phyloP scores from a whole-genome alignment of 2,113 vertebrate genomes.

The Epinephelus moara region DNA sequence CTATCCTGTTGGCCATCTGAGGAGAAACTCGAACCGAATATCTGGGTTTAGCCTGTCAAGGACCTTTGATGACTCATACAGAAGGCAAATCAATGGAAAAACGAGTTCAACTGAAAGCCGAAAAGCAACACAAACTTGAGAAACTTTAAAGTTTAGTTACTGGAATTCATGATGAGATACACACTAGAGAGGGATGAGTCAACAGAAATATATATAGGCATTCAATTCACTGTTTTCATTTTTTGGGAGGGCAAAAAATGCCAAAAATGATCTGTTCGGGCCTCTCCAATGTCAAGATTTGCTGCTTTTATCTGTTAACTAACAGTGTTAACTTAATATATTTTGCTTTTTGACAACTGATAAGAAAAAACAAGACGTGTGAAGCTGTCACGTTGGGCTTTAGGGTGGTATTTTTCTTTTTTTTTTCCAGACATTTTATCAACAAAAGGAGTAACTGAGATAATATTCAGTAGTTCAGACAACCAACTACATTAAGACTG shows the following conservation, averaged over 20 bases:
- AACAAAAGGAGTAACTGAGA: neutral
- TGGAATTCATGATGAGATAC: neutral
- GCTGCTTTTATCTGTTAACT: neutral
- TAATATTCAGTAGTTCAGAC: no score
- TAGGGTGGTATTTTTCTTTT: neutral
- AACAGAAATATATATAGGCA: neutral
- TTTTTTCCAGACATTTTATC: neutral
- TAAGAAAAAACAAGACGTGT: neutral
- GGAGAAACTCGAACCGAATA: slow-evolving; percentile 96
- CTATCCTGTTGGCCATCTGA: slow-evolving; percentile 97
- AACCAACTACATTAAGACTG: neutral
- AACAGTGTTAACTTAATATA: neutral
- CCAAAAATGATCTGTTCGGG: neutral
- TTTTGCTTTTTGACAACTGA: neutral
- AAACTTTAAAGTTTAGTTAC: neutral
- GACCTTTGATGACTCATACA: neutral
- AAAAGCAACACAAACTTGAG: neutral
- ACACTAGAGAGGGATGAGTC: neutral
- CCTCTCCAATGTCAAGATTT: neutral
- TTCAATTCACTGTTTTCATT: neutral
- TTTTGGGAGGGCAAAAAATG: neutral
- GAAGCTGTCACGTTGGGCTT: neutral
- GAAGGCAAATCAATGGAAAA: neutral
- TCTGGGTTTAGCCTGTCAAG: slow-evolving; percentile 81
- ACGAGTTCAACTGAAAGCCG: neutral